Evolutionary conservation across 2,797 vertebrate species (phyloP).

Genomic region (Perodicticus potto): DNA sequence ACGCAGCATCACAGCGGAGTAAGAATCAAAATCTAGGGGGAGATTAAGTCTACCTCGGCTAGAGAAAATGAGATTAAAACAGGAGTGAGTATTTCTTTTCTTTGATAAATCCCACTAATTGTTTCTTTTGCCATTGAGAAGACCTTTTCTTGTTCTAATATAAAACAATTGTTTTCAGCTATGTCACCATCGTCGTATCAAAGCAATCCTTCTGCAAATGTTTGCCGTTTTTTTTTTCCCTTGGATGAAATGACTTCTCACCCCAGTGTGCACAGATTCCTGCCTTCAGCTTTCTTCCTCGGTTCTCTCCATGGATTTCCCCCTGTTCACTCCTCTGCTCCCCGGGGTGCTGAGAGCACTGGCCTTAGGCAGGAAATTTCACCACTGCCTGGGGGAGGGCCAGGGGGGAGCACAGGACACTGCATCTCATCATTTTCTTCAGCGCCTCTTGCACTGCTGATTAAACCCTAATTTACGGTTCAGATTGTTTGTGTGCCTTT

Average conservation of each 20-base stretch:
- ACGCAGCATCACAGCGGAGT: not conserved
- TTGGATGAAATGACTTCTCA: not conserved
- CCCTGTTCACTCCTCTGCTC: not conserved
- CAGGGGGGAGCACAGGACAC: not conserved
- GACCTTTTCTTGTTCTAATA: not conserved
- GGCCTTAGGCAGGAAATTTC: not conserved
- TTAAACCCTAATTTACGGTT: conserved; percentile 77
- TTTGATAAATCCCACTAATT: not conserved
- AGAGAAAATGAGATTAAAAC: not conserved
- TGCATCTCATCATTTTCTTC: not conserved
- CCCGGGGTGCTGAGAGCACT: not conserved
- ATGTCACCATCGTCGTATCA: not conserved
- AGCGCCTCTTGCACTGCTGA: conserved; percentile 55
- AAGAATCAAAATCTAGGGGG: not conserved
- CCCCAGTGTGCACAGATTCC: not conserved
- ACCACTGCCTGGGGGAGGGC: too few relatives aligned
- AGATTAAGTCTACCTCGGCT: not conserved
- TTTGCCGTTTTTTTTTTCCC: not conserved
- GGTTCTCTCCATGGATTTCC: not conserved
- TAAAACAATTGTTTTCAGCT: not conserved
- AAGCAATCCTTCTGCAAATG: not conserved
- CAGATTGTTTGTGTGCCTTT: conserved; percentile 68
- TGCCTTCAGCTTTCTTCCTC: not conserved
- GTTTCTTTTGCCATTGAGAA: not conserved
- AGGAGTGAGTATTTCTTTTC: not conserved